A percentile compares a stretch with the other conserved stretches of the same genome.
Conservation (phyloP, 2,888 invertebrate genomes). For the Pegoplata infirma region DNA sequence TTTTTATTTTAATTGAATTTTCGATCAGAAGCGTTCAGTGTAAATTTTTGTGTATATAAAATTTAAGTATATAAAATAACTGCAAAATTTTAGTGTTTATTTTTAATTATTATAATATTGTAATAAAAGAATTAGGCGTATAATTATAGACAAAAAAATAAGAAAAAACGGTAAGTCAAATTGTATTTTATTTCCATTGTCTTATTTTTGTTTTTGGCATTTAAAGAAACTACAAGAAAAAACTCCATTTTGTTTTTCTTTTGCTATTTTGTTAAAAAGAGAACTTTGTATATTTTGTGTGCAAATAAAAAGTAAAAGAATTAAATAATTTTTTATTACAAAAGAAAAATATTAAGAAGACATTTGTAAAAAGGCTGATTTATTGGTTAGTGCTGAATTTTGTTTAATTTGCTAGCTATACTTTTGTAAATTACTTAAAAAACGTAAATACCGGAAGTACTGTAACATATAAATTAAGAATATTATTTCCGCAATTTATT, state of each 20-base stretch:
- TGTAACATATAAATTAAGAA: slow-evolving; percentile 5
- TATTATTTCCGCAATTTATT: slow-evolving; percentile 42
- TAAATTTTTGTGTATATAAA: slow-evolving; percentile 63
- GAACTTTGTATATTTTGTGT: background rate
- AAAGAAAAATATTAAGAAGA: background rate
- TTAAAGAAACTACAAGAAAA: slow-evolving; percentile 11
- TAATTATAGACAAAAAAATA: background rate
- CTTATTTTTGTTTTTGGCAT: background rate
- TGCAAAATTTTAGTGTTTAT: slow-evolving; percentile 59
- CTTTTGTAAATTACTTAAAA: background rate
- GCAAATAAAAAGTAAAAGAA: no score
- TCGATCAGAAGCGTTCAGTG: slow-evolving; percentile 39
- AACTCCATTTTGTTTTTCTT: slow-evolving; percentile 60
- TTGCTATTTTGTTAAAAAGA: background rate
- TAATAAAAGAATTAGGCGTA: background rate
- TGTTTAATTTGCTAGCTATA: no score
- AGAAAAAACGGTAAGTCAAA: slow-evolving; percentile 30
- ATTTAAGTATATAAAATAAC: background rate
- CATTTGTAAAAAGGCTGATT: no score
- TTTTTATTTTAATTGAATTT: slow-evolving; percentile 45
- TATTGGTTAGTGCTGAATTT: no score
- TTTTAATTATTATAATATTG: no score
- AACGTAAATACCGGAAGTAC: slow-evolving; percentile 39
- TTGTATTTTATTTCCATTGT: background rate
- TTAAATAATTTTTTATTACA: background rate